These are phyloP conservation scores for Squalus acanthias DNA, from an alignment of 2,797 vertebrate genomes.

Conservation along the genomic window DNA sequence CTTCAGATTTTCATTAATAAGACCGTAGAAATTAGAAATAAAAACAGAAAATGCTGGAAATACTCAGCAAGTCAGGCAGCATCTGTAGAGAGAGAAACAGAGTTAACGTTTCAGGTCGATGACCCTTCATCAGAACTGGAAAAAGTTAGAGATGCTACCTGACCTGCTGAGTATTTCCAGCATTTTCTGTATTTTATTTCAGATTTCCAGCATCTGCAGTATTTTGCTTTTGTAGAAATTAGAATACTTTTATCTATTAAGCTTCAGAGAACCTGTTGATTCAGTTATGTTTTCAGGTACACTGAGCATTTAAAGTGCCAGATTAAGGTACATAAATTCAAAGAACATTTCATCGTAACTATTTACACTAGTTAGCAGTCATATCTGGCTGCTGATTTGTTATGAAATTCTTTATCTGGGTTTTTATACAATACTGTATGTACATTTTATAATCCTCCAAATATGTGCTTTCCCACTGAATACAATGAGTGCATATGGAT, in stretches of 20 bases:
- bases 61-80: too few relatives aligned
- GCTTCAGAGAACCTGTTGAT: neutral
- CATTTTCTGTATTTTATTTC: too few relatives aligned
- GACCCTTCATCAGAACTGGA: too few relatives aligned
- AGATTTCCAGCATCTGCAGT: too few relatives aligned
- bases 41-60: too few relatives aligned
- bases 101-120: too few relatives aligned
- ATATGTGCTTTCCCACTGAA: conserved; percentile 19
- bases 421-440: neutral
- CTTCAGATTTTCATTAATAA: neutral
- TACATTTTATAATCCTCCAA: conserved; percentile 28
- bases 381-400: conserved; percentile 23
- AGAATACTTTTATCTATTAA: neutral
- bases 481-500: neutral
- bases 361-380: conserved; percentile 27
- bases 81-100: too few relatives aligned
- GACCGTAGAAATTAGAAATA: neutral
- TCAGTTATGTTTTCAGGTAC: neutral
- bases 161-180: too few relatives aligned
- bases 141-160: too few relatives aligned
- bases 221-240: neutral
- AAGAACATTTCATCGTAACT: neutral
- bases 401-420: neutral
- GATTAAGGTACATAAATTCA: neutral
- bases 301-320: conserved; percentile 1